phyloP scores from a whole-genome alignment of 2,888 invertebrate genomes.

The Loripinus fragilis region DNA sequence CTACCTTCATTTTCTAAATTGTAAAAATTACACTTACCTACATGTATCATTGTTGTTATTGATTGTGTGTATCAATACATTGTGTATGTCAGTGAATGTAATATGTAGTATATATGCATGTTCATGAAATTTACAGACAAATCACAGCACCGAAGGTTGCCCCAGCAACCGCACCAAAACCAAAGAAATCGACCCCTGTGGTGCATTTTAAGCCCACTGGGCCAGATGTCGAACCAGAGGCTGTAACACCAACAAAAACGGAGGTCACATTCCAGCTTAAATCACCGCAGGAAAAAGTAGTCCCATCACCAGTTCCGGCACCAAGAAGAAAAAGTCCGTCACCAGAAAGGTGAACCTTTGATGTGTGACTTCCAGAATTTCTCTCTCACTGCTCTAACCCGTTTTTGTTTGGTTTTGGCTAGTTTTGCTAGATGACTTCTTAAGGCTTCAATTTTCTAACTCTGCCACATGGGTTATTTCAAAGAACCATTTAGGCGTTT shows the following conservation, averaged over 20 bases:
- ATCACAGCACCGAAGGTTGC: constrained; percentile 28
- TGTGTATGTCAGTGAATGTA: no score
- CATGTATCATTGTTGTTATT: no score
- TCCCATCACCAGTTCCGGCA: constrained; percentile 56
- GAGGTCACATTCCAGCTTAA: constrained; percentile 54
- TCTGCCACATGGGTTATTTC: no score
- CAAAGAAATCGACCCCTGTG: constrained; percentile 40
- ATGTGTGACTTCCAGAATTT: not conserved
- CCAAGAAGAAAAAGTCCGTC: constrained; percentile 46
- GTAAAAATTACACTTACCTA: no score
- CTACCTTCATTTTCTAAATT: no score
- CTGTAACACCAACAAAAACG: constrained; percentile 53
- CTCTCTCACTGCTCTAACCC: constrained; percentile 30
- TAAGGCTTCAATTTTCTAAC: no score
- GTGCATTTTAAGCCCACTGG: constrained; percentile 50
- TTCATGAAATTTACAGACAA: constrained; percentile 42
- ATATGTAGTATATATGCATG: not conserved
- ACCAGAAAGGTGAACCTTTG: constrained; percentile 54
- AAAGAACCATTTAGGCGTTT: no score
- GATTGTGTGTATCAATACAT: no score
- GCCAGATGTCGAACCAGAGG: constrained; percentile 38
- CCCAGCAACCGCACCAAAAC: constrained; percentile 57
- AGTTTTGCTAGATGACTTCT: not conserved
- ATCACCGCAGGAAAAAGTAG: constrained; percentile 52
- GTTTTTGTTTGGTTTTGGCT: constrained; percentile 2